Conservation (phyloP, 2,888 invertebrate species). For the Arctia plantaginis region DNA sequence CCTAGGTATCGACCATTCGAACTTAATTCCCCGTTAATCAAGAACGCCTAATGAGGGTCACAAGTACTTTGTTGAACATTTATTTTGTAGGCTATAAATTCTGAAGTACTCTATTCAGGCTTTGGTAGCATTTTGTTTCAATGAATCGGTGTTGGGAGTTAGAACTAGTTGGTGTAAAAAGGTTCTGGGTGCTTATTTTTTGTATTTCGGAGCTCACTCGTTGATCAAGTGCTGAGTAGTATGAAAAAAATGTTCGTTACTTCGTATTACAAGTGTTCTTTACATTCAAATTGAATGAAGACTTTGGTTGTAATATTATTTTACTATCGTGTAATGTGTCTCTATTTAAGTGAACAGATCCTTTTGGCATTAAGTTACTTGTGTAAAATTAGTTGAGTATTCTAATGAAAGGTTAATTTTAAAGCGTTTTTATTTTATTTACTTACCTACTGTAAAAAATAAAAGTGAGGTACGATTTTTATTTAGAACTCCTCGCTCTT, state of each 20-base stretch:
- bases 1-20: neutral
- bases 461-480: too few relatives aligned
- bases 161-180: conserved; percentile 8
- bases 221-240: neutral
- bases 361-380: neutral
- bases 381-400: neutral
- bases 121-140: conserved; percentile 35
- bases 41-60: conserved; percentile 15
- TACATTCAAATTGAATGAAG: neutral
- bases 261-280: neutral
- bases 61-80: conserved; percentile 9
- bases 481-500: too few relatives aligned
- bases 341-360: neutral
- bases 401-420: too few relatives aligned
- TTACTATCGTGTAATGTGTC: neutral
- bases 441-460: too few relatives aligned
- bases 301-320: neutral
- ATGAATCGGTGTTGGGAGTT: conserved; percentile 21
- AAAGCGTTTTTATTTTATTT: too few relatives aligned
- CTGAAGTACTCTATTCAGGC: conserved; percentile 16
- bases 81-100: conserved; percentile 27
- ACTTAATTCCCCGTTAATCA: conserved; percentile 14
- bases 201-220: neutral
- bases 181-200: neutral
- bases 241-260: neutral